A percentile compares a stretch with the other conserved stretches of the same genome.
phyloP scores from a whole-genome alignment of 2,113 vertebrate genomes.

The Parus major region DNA sequence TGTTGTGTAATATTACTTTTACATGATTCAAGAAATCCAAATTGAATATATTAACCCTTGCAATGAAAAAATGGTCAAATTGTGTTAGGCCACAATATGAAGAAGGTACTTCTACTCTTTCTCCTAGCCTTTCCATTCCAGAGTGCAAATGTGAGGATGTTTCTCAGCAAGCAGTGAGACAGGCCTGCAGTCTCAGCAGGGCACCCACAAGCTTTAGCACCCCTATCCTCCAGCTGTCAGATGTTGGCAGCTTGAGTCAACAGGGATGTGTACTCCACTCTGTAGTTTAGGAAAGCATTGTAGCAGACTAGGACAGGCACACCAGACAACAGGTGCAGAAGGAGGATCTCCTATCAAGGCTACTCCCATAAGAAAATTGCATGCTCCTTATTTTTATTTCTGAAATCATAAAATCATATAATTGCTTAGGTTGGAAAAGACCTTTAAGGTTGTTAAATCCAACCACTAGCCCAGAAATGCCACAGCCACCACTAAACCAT shows the following conservation, averaged over 20 bases:
- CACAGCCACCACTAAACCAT: neutral
- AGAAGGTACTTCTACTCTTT: neutral
- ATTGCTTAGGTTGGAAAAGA: neutral
- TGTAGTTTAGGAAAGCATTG: neutral
- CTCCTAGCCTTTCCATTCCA: neutral
- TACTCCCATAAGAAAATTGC: neutral
- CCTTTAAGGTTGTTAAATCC: neutral
- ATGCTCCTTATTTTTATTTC: neutral
- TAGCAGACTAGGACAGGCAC: neutral
- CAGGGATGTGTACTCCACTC: fast-evolving
- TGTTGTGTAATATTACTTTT: neutral
- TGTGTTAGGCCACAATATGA: neutral
- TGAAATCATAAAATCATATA: neutral
- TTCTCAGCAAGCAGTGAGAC: neutral
- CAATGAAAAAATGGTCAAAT: slow-evolving; percentile 9
- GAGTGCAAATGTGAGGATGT: neutral
- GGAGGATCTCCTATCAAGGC: neutral
- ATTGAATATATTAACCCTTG: slow-evolving; percentile 20
- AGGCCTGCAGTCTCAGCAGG: neutral
- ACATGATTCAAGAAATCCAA: neutral
- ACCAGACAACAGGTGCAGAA: neutral
- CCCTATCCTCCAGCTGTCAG: neutral
- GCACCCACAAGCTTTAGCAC: neutral
- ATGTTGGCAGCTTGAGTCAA: neutral
- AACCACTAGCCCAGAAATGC: neutral